Evolutionary conservation across 2,797 vertebrate species (phyloP).

Genomic region (Ciconia nigra): DNA sequence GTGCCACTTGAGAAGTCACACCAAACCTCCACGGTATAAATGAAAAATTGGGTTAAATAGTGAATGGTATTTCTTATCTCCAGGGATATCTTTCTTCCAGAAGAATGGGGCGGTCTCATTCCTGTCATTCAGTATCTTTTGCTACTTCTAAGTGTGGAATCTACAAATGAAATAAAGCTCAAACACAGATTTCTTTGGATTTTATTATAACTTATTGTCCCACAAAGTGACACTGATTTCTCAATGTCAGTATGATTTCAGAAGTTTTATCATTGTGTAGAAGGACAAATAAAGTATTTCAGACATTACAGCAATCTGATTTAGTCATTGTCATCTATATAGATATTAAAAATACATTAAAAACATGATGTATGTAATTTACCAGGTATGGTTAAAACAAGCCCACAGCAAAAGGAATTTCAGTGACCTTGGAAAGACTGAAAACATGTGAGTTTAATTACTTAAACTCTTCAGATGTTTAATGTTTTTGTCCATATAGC

Average conservation of each 20-base stretch:
- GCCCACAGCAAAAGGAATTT: not conserved
- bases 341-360: not conserved
- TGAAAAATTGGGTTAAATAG: not conserved
- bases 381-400: not conserved
- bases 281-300: not conserved
- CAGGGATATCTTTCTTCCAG: not conserved
- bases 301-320: not conserved
- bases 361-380: not conserved
- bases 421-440: not conserved
- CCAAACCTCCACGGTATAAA: accelerated
- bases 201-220: not conserved
- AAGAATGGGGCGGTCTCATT: not conserved
- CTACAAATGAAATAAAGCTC: not conserved
- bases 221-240: not conserved
- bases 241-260: not conserved
- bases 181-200: not conserved
- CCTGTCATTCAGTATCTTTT: not conserved
- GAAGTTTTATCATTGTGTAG: not conserved
- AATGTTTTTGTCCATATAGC: not conserved
- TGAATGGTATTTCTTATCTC: not conserved
- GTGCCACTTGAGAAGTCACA: not conserved
- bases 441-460: not conserved
- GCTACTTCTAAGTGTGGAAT: not conserved
- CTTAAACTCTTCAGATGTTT: not conserved
- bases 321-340: not conserved